A percentile compares a stretch with the other conserved stretches of the same genome.
Evolutionary conservation across 1,140 invertebrate genomes (phyloP).

Genomic region (Metaphire vulgaris): DNA sequence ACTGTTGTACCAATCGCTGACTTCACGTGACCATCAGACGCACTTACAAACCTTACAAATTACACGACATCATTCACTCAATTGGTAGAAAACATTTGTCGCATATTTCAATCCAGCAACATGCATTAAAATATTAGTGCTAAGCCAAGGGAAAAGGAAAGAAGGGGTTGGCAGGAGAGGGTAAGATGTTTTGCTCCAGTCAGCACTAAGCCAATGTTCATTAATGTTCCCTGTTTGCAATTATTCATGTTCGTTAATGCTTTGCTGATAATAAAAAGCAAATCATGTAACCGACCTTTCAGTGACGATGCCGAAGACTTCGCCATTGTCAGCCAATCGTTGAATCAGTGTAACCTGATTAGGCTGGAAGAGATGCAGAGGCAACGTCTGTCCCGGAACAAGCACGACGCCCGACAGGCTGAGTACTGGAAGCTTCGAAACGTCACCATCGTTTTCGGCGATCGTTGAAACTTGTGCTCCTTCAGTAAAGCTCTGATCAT

Average conservation of each 20-base stretch:
- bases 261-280: too few species aligned
- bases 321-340: constrained; percentile 55
- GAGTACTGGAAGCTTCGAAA: constrained; percentile 58
- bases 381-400: constrained; percentile 67
- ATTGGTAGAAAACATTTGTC: too few species aligned
- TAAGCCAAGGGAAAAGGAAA: too few species aligned
- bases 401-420: constrained; percentile 58
- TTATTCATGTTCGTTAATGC: too few species aligned
- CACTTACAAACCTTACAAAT: not conserved
- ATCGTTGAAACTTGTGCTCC: not conserved
- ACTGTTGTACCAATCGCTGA: constrained; percentile 61
- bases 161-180: too few species aligned
- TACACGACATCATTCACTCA: too few species aligned
- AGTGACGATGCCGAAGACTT: constrained; percentile 61
- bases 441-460: constrained; percentile 53
- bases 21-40: constrained; percentile 25
- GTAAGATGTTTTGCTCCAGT: too few species aligned
- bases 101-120: too few species aligned
- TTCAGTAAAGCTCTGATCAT: not conserved
- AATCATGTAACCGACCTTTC: too few species aligned
- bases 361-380: constrained; percentile 59
- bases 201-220: too few species aligned
- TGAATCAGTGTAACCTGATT: constrained; percentile 57
- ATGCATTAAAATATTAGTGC: too few species aligned
- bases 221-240: too few species aligned